A percentile compares a stretch with the other conserved stretches of the same genome.
Conservation (phyloP, 2,113 vertebrate genomes). For the Pomatostomus ruficeps region DNA sequence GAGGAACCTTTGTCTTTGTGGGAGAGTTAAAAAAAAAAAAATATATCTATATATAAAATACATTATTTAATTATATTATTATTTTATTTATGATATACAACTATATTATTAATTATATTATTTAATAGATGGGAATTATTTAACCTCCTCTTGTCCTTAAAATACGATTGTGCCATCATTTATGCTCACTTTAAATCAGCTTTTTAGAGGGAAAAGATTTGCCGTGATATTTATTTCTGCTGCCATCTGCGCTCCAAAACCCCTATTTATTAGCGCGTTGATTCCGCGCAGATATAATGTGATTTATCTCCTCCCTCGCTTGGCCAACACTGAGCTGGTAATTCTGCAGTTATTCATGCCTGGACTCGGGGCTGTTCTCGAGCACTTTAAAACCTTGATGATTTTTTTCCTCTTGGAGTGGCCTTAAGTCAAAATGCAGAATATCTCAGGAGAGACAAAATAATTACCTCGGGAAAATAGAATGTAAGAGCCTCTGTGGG, state of each 20-base stretch:
- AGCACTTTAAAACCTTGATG: neutral
- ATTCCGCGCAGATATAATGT: neutral
- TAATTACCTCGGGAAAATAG: constrained; percentile 13
- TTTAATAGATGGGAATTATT: neutral
- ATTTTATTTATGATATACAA: too few relatives aligned
- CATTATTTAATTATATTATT: too few relatives aligned
- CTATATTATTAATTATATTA: too few relatives aligned
- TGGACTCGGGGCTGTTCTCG: constrained; percentile 29
- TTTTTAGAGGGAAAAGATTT: neutral
- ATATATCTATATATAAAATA: too few relatives aligned
- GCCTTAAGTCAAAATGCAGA: constrained; percentile 19
- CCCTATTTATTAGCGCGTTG: constrained; percentile 36
- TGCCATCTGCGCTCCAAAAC: neutral
- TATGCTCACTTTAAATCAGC: neutral
- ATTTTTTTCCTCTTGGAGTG: neutral
- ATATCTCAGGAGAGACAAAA: neutral
- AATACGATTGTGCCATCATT: neutral
- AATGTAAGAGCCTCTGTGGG: neutral
- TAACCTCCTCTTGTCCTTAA: neutral
- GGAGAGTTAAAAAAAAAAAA: too few relatives aligned
- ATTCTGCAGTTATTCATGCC: constrained; percentile 15
- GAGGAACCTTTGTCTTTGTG: neutral
- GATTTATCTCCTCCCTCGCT: constrained; percentile 23
- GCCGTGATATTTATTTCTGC: neutral
- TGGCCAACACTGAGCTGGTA: neutral